Evolutionary conservation across 2,113 vertebrate genomes (phyloP).

Genomic region (Cichladusa arquata): DNA sequence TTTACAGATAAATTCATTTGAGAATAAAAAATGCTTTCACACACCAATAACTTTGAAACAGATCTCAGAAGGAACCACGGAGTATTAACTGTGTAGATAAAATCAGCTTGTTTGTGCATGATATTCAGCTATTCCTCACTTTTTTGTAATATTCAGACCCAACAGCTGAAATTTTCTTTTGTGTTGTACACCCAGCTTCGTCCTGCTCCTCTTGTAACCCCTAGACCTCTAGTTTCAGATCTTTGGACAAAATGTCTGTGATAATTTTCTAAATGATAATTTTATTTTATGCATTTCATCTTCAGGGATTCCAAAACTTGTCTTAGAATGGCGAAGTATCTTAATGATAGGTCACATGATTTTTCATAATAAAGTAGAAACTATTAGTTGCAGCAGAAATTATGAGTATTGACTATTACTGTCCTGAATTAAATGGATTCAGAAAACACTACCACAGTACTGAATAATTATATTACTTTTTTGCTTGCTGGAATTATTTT

Average conservation of each 20-base stretch:
- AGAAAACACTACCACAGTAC: background rate
- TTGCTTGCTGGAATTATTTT: fast-evolving
- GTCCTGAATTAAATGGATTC: background rate
- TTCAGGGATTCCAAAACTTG: background rate
- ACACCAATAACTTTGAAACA: background rate
- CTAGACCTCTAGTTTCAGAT: background rate
- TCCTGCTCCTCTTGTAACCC: background rate
- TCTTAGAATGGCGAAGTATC: background rate
- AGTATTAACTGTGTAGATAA: background rate
- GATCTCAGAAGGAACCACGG: background rate
- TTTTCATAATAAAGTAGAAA: background rate
- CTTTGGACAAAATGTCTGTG: background rate
- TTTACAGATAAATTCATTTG: background rate
- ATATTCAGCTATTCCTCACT: background rate
- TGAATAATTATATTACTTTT: background rate
- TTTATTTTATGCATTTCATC: background rate
- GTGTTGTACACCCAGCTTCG: fast-evolving
- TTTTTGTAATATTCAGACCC: background rate
- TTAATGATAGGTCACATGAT: background rate
- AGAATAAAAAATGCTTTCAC: background rate
- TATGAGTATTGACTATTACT: background rate
- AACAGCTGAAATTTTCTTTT: background rate
- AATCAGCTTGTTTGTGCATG: background rate
- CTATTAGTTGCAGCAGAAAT: background rate
- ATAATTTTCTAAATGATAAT: background rate